Evolutionary conservation across 2,888 invertebrate genomes (phyloP).

Genomic region (Leistus spinibarbis): DNA sequence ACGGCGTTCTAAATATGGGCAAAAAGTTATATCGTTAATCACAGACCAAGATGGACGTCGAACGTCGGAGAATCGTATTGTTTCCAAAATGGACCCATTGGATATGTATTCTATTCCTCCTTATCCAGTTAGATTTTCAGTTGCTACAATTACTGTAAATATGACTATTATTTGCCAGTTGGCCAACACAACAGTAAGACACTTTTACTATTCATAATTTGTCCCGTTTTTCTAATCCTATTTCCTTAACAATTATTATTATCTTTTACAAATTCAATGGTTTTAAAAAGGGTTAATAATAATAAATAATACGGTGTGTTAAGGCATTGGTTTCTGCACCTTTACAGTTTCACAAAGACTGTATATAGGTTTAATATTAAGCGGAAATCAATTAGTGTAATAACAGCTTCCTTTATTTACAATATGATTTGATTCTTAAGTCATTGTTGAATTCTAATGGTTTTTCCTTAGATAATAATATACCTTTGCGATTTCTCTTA

Average conservation of each 20-base stretch:
- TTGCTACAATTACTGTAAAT: conserved; percentile 6
- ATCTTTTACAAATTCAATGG: not conserved
- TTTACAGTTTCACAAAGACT: too few relatives aligned
- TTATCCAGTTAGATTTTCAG: conserved; percentile 23
- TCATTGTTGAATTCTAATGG: not conserved
- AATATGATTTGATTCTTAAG: not conserved
- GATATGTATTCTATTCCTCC: conserved; percentile 23
- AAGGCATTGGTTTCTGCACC: too few relatives aligned
- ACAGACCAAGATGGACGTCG: not conserved
- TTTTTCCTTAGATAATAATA: not conserved
- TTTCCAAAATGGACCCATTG: conserved; percentile 9
- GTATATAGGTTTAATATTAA: too few relatives aligned
- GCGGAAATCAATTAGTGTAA: too few relatives aligned
- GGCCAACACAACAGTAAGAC: conserved; percentile 13
- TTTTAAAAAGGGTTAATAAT: too few relatives aligned
- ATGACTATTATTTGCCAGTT: conserved; percentile 12
- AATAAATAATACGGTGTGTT: too few relatives aligned
- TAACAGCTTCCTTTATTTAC: too few relatives aligned
- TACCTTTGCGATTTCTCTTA: not conserved
- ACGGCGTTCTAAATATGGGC: not conserved
- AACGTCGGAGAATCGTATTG: conserved; percentile 21
- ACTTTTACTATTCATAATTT: not conserved
- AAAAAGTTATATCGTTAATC: not conserved
- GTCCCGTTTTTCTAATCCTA: not conserved
- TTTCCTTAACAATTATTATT: not conserved